Evolutionary conservation across 2,797 vertebrate species (phyloP), one percentile per base, ranked within the genome.

Genomic region (Discoglossus pictus): DNA sequence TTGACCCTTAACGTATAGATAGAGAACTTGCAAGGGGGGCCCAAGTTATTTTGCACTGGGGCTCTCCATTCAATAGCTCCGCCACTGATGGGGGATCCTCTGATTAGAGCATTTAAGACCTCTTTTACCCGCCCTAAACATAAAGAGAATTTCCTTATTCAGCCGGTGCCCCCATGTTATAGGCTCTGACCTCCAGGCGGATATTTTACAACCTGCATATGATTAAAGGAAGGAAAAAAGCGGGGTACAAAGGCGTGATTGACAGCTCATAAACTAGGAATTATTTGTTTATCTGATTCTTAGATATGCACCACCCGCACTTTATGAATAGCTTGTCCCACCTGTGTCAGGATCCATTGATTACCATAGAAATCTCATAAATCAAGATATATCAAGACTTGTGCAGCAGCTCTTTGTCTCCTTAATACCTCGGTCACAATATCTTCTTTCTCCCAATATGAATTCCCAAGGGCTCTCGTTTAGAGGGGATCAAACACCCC

Each of bases 181-280:
- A 6, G 24, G 12, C 17, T 9, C 17, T 21, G 53, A 58, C 63
- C 7, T 20, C 35, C 43, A 16, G 53, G 25, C 17, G 53, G 36
- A 39, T 13, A 21, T 13, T 8, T 27, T 12, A 50, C 27, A 50
- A 20, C 5, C 44, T 13, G 35, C 21, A 25, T 47, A 43, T 47
- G 44, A 58, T 66, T 58, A 48, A 16, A 13, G 44, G 34, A n/a
- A 54, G 23, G 2, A 27, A 24, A 17, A 24, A 24, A 42, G 46
- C 2, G 23, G 6, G 11, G 4, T 13, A 21, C n/a, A 31, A 31
- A 31, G 27, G 36, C 39, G 13, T 67, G 65, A 67, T 21, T 67
- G 65, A 67, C 65, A 67, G 55, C 16, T 67, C 24, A 52, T 67
- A 67, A 60, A 60, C 24, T 42, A 9, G 65, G 54, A 42, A 60